Evolutionary conservation across 2,888 invertebrate genomes (phyloP).

Genomic region (Unio delphinus): DNA sequence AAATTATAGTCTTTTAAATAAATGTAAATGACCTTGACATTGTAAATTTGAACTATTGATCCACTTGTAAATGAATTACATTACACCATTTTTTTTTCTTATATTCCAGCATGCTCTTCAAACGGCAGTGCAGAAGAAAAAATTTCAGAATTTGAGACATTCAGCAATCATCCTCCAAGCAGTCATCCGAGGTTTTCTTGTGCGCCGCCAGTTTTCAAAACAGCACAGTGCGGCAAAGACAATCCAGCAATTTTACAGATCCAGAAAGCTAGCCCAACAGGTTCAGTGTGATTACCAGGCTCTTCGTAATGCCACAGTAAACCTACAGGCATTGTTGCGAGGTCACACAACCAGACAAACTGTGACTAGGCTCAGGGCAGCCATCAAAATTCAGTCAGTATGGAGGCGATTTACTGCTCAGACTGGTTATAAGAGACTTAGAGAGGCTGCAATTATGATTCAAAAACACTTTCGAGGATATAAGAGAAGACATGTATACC

Average conservation of each 20-base stretch:
- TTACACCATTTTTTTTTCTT: no score
- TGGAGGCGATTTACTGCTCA: constrained; percentile 13
- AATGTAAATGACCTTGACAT: no score
- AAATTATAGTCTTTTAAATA: no score
- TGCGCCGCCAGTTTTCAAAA: background rate
- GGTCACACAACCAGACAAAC: constrained; percentile 2
- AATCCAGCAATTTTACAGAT: constrained; percentile 20
- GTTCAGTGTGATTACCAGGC: constrained; percentile 6
- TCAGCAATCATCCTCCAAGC: constrained; percentile 41
- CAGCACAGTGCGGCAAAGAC: background rate
- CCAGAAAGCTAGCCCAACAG: constrained; percentile 3
- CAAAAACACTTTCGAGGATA: constrained; percentile 31
- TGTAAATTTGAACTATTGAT: no score
- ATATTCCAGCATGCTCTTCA: background rate
- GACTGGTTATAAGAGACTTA: constrained; percentile 11
- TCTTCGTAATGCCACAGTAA: background rate
- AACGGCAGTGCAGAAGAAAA: constrained; percentile 4
- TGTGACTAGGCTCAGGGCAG: constrained; percentile 9
- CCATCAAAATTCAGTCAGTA: constrained; percentile 33
- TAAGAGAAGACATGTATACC: constrained; percentile 1
- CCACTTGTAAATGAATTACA: no score
- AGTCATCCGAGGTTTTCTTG: constrained; percentile 21
- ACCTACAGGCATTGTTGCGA: background rate
- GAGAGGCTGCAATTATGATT: constrained; percentile 24
- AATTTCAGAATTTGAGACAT: constrained; percentile 11